phyloP scores from a whole-genome alignment of 2,888 invertebrate genomes.

The Leucozona laternaria region DNA sequence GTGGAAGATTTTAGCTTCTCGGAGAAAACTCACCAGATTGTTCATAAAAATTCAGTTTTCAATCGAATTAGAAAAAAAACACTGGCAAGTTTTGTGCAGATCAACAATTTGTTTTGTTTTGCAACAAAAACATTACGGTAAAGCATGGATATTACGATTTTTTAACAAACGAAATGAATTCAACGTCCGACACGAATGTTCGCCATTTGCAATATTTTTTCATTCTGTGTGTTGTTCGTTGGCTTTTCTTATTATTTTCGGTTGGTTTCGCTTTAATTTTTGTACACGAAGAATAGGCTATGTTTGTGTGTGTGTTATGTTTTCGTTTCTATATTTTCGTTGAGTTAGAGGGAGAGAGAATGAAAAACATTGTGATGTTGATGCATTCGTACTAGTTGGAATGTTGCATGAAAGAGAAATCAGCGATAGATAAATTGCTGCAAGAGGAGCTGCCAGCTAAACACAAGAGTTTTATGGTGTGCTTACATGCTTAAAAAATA shows the following conservation, averaged over 20 bases:
- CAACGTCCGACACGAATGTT: constrained; percentile 78
- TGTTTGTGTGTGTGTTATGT: constrained; percentile 35
- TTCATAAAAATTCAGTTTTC: constrained; percentile 77
- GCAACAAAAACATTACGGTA: constrained; percentile 78
- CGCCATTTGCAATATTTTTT: constrained; percentile 80
- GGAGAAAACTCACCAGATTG: constrained; percentile 78
- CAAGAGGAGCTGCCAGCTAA: background rate
- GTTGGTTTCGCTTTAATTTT: constrained; percentile 55
- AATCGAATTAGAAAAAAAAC: constrained; percentile 66
- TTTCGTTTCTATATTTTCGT: constrained; percentile 60
- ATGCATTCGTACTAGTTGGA: constrained; percentile 40
- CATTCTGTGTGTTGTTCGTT: constrained; percentile 75
- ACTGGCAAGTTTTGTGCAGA: constrained; percentile 76
- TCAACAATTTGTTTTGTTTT: constrained; percentile 77
- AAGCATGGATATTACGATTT: constrained; percentile 77
- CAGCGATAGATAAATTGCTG: constrained; percentile 52
- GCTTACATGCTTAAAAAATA: background rate
- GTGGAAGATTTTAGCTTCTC: constrained; percentile 54
- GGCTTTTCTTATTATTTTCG: constrained; percentile 71
- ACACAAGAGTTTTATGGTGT: background rate
- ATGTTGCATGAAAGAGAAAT: background rate
- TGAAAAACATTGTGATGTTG: constrained; percentile 53
- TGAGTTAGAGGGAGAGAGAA: constrained; percentile 48
- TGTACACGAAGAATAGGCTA: background rate
- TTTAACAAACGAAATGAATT: constrained; percentile 78